Conservation (phyloP, 2,797 vertebrate genomes). For the Hemitrygon akajei region DNA sequence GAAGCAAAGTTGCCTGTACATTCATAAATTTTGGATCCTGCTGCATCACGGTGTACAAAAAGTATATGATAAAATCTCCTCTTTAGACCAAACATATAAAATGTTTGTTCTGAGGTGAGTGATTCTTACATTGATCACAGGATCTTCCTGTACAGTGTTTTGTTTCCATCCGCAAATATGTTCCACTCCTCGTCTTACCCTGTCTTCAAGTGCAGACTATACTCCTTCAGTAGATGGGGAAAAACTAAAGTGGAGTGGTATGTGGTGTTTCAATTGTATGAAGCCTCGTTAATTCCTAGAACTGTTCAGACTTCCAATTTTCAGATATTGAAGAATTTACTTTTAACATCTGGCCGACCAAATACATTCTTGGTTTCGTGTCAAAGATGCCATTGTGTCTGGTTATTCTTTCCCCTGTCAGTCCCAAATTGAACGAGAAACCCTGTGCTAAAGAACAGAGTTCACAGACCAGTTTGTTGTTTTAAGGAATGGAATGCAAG, state of each 20-base stretch:
- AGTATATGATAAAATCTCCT: neutral
- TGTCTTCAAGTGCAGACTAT: neutral
- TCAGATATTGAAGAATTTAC: neutral
- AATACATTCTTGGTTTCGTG: neutral
- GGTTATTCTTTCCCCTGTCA: neutral
- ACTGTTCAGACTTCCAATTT: neutral
- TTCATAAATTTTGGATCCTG: neutral
- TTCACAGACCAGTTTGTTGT: neutral
- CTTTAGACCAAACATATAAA: no score
- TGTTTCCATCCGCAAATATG: no score
- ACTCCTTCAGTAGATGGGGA: neutral
- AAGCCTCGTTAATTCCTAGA: neutral
- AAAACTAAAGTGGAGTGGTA: neutral
- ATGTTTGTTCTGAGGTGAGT: neutral
- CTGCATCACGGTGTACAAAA: neutral
- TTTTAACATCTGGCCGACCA: neutral
- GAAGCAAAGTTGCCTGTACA: neutral
- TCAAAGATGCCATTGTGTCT: neutral
- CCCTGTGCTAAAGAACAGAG: neutral
- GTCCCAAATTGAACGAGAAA: neutral
- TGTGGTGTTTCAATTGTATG: neutral
- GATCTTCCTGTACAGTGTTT: neutral
- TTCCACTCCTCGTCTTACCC: neutral
- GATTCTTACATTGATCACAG: neutral
- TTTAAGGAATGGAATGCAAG: neutral